Conservation (phyloP, 2,888 invertebrate genomes). For the Ophion obscuratus region DNA sequence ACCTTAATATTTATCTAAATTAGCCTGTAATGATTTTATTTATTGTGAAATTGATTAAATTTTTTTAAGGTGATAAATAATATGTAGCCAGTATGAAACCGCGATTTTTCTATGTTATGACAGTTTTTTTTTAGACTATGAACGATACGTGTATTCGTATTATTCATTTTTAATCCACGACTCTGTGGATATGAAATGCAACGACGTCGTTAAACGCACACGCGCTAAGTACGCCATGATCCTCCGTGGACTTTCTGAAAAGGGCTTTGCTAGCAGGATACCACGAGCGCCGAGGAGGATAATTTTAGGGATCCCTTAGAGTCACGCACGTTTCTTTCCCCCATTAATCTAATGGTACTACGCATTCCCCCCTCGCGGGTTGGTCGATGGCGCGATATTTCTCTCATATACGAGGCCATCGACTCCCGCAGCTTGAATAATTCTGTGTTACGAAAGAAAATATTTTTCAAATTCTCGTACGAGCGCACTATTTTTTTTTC, state of each 20-base stretch:
- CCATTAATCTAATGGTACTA: slow-evolving; percentile 50
- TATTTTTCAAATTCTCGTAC: background rate
- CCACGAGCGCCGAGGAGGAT: slow-evolving; percentile 72
- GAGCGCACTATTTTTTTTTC: too few relatives aligned
- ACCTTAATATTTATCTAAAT: too few relatives aligned
- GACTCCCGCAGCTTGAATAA: background rate
- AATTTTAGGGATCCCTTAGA: slow-evolving; percentile 71
- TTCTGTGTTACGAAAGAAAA: slow-evolving; percentile 4
- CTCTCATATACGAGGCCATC: background rate
- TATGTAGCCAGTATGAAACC: too few relatives aligned
- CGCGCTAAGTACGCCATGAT: slow-evolving; percentile 27
- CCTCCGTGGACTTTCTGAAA: slow-evolving; percentile 73
- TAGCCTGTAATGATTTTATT: too few relatives aligned
- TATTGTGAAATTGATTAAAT: too few relatives aligned
- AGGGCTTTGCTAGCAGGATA: slow-evolving; percentile 77
- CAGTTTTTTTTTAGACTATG: too few relatives aligned
- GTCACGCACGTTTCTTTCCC: slow-evolving; percentile 44
- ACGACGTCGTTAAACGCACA: slow-evolving; percentile 7
- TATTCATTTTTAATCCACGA: background rate
- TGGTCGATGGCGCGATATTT: slow-evolving; percentile 20
- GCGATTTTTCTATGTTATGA: too few relatives aligned
- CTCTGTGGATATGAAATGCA: background rate
- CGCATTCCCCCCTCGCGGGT: slow-evolving; percentile 4
- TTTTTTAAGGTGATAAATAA: too few relatives aligned
- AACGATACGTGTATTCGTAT: too few relatives aligned